These are phyloP conservation scores for Acanthurus leucopareius DNA, from an alignment of 2,797 vertebrate species.

Conservation along the genomic window DNA sequence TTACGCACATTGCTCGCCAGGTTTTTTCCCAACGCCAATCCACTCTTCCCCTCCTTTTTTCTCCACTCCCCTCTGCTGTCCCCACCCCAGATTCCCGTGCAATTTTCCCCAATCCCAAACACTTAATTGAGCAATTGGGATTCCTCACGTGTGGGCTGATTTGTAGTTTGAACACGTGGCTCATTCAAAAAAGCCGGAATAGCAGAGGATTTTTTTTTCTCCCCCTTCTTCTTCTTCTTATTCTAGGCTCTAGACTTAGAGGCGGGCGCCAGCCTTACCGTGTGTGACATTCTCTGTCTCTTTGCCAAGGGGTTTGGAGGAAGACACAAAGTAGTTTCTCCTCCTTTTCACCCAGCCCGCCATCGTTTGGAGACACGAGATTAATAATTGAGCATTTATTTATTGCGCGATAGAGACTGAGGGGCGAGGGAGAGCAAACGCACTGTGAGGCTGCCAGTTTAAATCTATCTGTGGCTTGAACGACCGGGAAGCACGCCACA, in stretches of 20 bases:
- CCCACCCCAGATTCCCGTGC: slow-evolving; percentile 83
- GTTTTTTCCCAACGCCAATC: slow-evolving; percentile 77
- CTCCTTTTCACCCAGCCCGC: slow-evolving; percentile 82
- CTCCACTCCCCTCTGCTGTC: slow-evolving; percentile 77
- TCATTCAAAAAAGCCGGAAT: slow-evolving; percentile 96
- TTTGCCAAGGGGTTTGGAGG: slow-evolving; percentile 89
- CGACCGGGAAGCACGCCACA: slow-evolving; percentile 85
- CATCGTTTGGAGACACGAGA: slow-evolving; percentile 87
- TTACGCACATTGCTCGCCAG: slow-evolving; percentile 79
- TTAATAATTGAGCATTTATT: slow-evolving; percentile 87
- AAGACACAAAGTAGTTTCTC: slow-evolving; percentile 91
- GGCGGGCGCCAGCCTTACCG: slow-evolving; percentile 91
- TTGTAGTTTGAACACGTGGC: slow-evolving; percentile 99
- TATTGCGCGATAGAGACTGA: slow-evolving; percentile 80
- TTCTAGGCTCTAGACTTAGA: slow-evolving; percentile 85
- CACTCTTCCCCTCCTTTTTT: slow-evolving; percentile 77
- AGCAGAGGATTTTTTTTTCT: slow-evolving; percentile 87
- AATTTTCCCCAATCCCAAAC: slow-evolving; percentile 86
- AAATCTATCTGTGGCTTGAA: slow-evolving; percentile 85
- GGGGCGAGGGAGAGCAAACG: slow-evolving; percentile 82
- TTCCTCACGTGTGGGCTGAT: slow-evolving; percentile 99
- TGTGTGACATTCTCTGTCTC: slow-evolving; percentile 94
- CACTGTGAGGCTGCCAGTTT: slow-evolving; percentile 82
- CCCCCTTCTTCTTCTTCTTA: slow-evolving; percentile 73
- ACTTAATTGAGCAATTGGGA: slow-evolving; percentile 97